Evolutionary conservation across 2,113 vertebrate genomes (phyloP).

Genomic region (Centropus bengalensis): DNA sequence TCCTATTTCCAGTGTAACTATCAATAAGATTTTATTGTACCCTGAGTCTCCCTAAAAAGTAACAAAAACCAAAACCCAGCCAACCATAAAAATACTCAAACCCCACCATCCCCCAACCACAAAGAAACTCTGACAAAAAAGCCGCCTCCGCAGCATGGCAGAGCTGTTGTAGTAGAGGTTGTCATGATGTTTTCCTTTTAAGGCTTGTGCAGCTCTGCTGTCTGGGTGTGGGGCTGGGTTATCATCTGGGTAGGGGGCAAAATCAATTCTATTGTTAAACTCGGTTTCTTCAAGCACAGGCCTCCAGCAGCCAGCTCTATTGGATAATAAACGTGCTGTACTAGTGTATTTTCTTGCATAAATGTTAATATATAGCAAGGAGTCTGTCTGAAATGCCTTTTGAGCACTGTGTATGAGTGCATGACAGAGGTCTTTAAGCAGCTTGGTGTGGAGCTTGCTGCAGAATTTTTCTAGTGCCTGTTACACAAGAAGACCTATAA

Average conservation of each 20-base stretch:
- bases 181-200: background rate
- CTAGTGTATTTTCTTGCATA: background rate
- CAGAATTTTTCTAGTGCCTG: background rate
- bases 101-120: background rate
- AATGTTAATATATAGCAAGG: background rate
- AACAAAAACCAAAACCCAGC: background rate
- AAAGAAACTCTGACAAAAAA: background rate
- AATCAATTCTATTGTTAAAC: background rate
- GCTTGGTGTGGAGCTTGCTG: background rate
- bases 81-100: accelerated
- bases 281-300: background rate
- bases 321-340: background rate
- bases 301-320: background rate
- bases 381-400: background rate
- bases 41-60: background rate
- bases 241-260: background rate
- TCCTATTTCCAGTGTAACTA: background rate
- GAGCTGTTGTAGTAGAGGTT: background rate
- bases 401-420: accelerated
- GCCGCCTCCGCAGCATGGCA: accelerated
- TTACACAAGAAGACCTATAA: background rate
- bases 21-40: background rate
- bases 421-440: background rate
- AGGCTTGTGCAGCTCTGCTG: background rate
- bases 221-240: background rate